Base-by-base conservation (phyloP, 2,797 vertebrate species). In the Botia almorhae region DNA sequence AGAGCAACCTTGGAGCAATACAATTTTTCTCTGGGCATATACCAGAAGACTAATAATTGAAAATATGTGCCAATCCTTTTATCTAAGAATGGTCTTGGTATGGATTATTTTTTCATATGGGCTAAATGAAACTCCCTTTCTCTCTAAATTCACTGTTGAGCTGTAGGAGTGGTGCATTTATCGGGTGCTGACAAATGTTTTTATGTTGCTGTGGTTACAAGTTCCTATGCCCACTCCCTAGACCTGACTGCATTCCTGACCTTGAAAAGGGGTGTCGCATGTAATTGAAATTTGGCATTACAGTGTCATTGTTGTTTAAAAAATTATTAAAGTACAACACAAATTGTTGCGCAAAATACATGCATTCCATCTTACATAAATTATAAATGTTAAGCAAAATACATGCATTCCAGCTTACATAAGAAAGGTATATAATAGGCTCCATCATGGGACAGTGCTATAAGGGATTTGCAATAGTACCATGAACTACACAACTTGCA, bases 231-330 rank as follows among this genome's bases (percentile, higher is more conserved):
- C 23, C 46, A 56, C 23, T 29, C 55, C 39, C 17, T 87, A 82
- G 82, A 68, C 78, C 81, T 50, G 73, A n/a, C 50, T 81, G 21
- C 69, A 69, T 79, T 82, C 81, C 78, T 87, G 86, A 88, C 78
- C 84, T 89, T 88, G 74, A 87, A 58, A 77, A 56, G 55, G 23
- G 51, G 23, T 4, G 0, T 10, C 43, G 60, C 56, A 46, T 16
- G 55, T n/a, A n/a, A n/a, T 88, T 89, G 74, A 86, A 58, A 77
- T 58, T 50, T n/a, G 36, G 26, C 2, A 0, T 7, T 60, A 48
- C 7, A 23, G 73, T 74, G 7, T 50, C 76, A 33, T 48, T 11
- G 69, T 69, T 56, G 70, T 84, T 64, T 67, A 76, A 51, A 55
- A 73, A 14, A 23, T 48, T 4, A 6, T 55, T 2, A 16, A 23